Conservation (phyloP, 2,797 vertebrate species). For the Pangasius macronema region DNA sequence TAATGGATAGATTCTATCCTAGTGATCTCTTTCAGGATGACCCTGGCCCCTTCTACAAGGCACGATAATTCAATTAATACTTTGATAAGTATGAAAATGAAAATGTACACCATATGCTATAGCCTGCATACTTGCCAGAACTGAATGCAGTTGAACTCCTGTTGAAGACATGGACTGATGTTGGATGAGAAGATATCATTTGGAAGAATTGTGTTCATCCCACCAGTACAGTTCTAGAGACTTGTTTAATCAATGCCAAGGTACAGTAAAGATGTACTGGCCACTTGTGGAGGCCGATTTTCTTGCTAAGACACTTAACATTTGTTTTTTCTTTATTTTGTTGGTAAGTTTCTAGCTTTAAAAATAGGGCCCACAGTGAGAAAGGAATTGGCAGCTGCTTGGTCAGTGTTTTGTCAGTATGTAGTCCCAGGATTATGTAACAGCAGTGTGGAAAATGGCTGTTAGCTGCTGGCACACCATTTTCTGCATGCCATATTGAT, state of each 20-base stretch:
- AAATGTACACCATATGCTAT: background rate
- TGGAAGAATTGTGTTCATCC: background rate
- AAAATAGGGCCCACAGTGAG: background rate
- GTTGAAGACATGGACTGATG: background rate
- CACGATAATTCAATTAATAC: background rate
- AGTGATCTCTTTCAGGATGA: background rate
- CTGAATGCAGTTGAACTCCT: background rate
- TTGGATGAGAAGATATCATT: background rate
- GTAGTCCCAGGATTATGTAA: slow-evolving; percentile 46
- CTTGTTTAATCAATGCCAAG: background rate
- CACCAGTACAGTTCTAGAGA: background rate
- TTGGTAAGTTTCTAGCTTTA: background rate
- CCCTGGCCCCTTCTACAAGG: background rate
- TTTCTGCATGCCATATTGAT: slow-evolving; percentile 42
- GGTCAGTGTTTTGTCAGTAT: slow-evolving; percentile 25
- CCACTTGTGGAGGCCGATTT: background rate
- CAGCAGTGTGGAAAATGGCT: slow-evolving; percentile 39
- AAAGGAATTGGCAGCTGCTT: background rate
- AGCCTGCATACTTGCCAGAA: background rate
- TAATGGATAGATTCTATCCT: background rate
- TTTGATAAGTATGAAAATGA: background rate
- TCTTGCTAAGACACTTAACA: background rate
- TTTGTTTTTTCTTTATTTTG: background rate
- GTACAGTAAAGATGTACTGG: background rate
- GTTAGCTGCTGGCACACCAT: slow-evolving; percentile 46